These are phyloP conservation scores for Hydropotes inermis DNA, from an alignment of 2,113 vertebrate species.

Conservation along the genomic window DNA sequence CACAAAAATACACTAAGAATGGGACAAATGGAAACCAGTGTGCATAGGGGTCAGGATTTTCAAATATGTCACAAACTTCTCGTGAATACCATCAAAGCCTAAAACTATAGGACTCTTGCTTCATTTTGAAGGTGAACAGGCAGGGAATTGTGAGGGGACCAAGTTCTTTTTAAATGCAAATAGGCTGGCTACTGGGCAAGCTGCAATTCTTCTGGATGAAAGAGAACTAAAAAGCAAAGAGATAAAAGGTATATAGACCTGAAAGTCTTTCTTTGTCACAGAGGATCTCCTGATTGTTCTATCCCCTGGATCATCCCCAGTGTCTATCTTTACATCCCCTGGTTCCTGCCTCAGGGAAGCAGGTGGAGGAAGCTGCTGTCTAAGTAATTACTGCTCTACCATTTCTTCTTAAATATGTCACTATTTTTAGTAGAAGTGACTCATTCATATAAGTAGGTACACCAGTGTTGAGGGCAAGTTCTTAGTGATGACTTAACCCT, in stretches of 20 bases:
- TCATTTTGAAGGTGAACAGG: constrained; percentile 30
- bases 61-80: not conserved
- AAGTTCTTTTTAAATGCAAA: constrained; percentile 20
- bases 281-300: not conserved
- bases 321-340: not conserved
- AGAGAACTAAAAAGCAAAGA: constrained; percentile 40
- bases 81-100: not conserved
- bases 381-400: not conserved
- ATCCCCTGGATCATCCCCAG: not conserved
- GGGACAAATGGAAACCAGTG: not conserved
- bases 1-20: not conserved
- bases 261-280: not conserved
- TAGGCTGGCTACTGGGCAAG: not conserved
- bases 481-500: not conserved
- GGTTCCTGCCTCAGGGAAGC: constrained; percentile 24
- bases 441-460: constrained; percentile 33
- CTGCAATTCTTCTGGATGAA: constrained; percentile 1
- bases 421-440: constrained; percentile 59
- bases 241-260: constrained; percentile 14
- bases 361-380: not conserved
- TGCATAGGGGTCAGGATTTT: not conserved
- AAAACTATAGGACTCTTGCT: not conserved
- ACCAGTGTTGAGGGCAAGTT: not conserved
- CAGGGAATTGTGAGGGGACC: not conserved
- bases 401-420: constrained; percentile 19